Base-by-base conservation (phyloP, 2,888 invertebrate species). In the Sturmia bella region DNA sequence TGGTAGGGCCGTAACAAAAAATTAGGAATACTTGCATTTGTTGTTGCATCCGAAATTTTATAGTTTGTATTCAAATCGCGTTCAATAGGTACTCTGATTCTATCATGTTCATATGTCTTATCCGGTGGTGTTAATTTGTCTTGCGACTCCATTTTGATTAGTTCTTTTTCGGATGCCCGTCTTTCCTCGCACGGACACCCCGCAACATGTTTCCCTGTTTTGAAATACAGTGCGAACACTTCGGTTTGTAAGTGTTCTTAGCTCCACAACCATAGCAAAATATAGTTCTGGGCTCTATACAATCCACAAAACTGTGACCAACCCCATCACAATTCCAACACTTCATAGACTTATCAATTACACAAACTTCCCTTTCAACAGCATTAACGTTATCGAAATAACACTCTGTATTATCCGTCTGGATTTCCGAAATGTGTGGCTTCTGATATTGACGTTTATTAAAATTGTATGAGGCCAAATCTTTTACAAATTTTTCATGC, bases 181-280 rank as follows among this genome's bases (percentile, higher is more conserved):
- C 2, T 3, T 9, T 56, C 1, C 3, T 17, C 15, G 37, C 7
- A 6, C 56, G 56, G 32, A 56, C 56, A 56, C 37, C 56, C 56
- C 37, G 27, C 3, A 27, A 3, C 6, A 6, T 6, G 27, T 56
- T 9, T 37, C 27, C 56, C 56, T 6, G 11, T 5, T 24, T 41
- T 9, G 9, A 21, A 21, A 7, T 4, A 27, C 27, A 27, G 3
- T 6, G 27, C 3, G 13, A 2, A 21, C 59, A 59, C n/a, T 39
- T 21, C 1, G 41, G 59, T 11, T 21, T 64, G 21, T 64, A 50
- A 1, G 9, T 27, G 6, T 63, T 17, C 3, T 9, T 45, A 0
- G 19, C 6, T 3, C 45, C 63, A 12, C 61, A 61, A 0, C 61
- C 61, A 27, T 61, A 61, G 7, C 63, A 45, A 17, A 63, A 63